phyloP scores from a whole-genome alignment of 2,113 vertebrate genomes.

The Anseranas semipalmata region DNA sequence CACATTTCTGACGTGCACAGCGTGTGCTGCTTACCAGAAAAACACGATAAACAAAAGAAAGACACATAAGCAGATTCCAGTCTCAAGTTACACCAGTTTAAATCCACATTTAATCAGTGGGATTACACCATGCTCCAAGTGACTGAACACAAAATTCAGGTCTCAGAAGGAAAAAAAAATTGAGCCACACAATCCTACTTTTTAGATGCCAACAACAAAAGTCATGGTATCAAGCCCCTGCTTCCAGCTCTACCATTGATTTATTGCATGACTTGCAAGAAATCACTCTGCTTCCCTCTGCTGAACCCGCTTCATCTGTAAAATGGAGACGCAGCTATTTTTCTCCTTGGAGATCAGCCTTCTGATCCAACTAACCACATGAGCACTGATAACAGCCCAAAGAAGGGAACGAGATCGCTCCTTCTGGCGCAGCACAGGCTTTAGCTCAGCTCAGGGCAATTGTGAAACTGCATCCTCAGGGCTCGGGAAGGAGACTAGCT shows the following conservation, averaged over 20 bases:
- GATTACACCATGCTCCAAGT: accelerated
- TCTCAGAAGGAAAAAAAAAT: neutral
- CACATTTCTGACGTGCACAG: neutral
- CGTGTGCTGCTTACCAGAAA: neutral
- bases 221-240: neutral
- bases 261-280: neutral
- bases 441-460: neutral
- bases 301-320: neutral
- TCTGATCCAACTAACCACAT: neutral
- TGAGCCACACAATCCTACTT: neutral
- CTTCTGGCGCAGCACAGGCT: neutral
- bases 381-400: neutral
- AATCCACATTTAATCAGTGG: neutral
- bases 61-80: neutral
- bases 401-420: neutral
- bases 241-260: neutral
- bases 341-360: neutral
- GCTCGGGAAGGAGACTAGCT: neutral
- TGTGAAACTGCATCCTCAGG: neutral
- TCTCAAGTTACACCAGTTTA: neutral
- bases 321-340: neutral
- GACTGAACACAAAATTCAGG: neutral
- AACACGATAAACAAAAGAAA: neutral
- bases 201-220: neutral
- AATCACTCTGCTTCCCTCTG: neutral